Conservation (phyloP, 2,888 invertebrate species). For the Philhelius pedissequus region DNA sequence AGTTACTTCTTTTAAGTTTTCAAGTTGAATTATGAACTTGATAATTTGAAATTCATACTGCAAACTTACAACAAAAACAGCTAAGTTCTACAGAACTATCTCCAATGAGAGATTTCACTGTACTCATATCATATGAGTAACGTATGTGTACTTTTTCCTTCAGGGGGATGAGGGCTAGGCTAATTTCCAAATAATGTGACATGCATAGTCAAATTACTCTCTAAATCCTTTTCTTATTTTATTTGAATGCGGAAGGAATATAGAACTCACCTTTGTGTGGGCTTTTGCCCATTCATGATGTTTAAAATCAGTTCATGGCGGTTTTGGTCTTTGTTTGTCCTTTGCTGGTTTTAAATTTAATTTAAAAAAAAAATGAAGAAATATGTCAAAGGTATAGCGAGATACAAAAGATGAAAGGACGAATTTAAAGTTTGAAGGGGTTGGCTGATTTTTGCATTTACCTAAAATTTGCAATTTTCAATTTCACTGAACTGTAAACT, state of each 20-base stretch:
- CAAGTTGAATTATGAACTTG: no score
- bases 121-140: background rate
- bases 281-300: background rate
- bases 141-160: conserved; percentile 1
- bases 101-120: background rate
- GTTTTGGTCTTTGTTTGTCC: conserved; percentile 62
- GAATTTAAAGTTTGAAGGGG: conserved; percentile 57
- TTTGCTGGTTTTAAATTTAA: conserved; percentile 64
- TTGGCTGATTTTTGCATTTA: conserved; percentile 39
- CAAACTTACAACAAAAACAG: no score
- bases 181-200: conserved; percentile 69
- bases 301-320: background rate
- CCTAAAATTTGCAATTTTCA: conserved; percentile 66
- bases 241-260: conserved; percentile 18
- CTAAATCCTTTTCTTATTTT: conserved; percentile 48
- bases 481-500: conserved; percentile 63
- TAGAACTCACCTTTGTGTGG: conserved; percentile 46
- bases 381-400: background rate
- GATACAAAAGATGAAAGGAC: conserved; percentile 45
- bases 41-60: no score
- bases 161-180: conserved; percentile 40
- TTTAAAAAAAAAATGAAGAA: conserved; percentile 46
- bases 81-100: background rate
- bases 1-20: no score
- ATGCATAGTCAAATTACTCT: conserved; percentile 66